Evolutionary conservation across 2,888 invertebrate species (phyloP), one percentile per base, ranked within the genome.

Genomic region (Julus scandinavius): DNA sequence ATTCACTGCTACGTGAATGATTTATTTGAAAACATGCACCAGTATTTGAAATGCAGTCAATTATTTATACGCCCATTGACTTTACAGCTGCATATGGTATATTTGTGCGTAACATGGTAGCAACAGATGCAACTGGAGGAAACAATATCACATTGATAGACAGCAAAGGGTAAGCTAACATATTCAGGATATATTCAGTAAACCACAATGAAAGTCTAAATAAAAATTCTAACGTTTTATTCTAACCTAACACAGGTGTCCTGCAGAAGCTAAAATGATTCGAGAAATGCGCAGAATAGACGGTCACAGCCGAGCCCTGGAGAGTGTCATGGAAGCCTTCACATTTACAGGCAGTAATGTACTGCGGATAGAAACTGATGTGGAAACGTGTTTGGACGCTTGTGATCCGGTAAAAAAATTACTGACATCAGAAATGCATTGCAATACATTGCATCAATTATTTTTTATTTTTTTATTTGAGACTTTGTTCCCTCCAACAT

Each of bases 71-170:
- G 11, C 13, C 9, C 15, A 63, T 41, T 87, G 41, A 17, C 38
- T 88, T 88, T 15, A 88, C 29, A 88, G 88, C 88, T 85, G 84
- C 85, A 58, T 89, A 88, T 88, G 80, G 88, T 29, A 87, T 89
- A n/a, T 85, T 87, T 85, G 84, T 88, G 45, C 45, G 63, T 41
- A 58, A 84, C 54, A 88, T 87, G 86, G 40, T 89, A 58, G 87
- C 49, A n/a, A 90, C 90, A 89, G 87, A 91, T 15, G 86, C 88
- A 15, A 90, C 89, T 84, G 89, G 89, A 11, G 87, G 50, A 17
- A 90, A 90, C 58, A 91, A 91, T 86, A 83, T 91, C 38, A 91
- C 91, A 50, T 89, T 91, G 11, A 91, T 91, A 38, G 91, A 91
- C 84, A 90, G 90, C 72, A 89, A 90, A 29, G 91, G 91, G 90